Conservation (phyloP, 2,888 invertebrate species). For the Eumerus sabulonum region DNA sequence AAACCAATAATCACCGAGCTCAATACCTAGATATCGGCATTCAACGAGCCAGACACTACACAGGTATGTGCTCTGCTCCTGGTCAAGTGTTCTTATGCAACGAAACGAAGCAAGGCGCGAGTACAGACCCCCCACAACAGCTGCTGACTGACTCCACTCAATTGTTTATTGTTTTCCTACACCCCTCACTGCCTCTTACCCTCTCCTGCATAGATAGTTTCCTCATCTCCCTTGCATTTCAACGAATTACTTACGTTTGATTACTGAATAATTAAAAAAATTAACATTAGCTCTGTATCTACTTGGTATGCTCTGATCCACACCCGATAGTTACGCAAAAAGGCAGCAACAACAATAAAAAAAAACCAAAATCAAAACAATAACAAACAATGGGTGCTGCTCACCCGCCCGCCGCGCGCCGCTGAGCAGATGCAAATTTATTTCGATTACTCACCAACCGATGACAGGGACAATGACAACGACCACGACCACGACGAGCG, state of each 20-base stretch:
- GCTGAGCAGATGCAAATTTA: constrained; percentile 58
- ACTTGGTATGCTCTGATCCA: constrained; percentile 25
- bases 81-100: constrained; percentile 22
- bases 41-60: too few relatives aligned
- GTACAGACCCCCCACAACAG: constrained; percentile 15
- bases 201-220: too few relatives aligned
- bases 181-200: not conserved
- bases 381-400: too few relatives aligned
- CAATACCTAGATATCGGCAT: too few relatives aligned
- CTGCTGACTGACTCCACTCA: constrained; percentile 36
- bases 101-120: constrained; percentile 16
- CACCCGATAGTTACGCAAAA: constrained; percentile 28
- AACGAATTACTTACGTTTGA: constrained; percentile 6
- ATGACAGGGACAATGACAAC: too few relatives aligned
- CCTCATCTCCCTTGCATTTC: too few relatives aligned
- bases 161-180: not conserved
- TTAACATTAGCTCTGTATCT: constrained; percentile 27
- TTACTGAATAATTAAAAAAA: constrained; percentile 33
- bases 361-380: too few relatives aligned
- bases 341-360: constrained; percentile 9
- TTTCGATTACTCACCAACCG: constrained; percentile 50
- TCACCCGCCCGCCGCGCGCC: constrained; percentile 6
- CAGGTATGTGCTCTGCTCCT: not conserved
- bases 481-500: not conserved
- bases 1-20: too few relatives aligned